A percentile compares a stretch with the other conserved stretches of the same genome.
These are phyloP conservation scores for Propithecus perrieri DNA, from an alignment of 2,797 vertebrate species.

Conservation along the genomic window DNA sequence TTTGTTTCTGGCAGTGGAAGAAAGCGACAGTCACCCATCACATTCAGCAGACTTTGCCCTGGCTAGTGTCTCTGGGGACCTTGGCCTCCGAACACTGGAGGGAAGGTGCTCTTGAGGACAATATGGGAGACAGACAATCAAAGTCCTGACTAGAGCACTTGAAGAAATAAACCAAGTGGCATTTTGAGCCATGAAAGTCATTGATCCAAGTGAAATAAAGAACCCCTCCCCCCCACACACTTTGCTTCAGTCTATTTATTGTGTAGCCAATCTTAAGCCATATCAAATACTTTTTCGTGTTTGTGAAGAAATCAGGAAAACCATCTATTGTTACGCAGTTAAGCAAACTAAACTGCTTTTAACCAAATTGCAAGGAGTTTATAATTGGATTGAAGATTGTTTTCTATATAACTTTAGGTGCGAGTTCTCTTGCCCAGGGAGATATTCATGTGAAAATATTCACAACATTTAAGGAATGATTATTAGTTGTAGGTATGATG, in stretches of 20 bases:
- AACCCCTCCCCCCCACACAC: background rate
- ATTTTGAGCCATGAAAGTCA: background rate
- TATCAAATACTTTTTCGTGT: background rate
- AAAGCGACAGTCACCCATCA: background rate
- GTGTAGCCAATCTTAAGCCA: background rate
- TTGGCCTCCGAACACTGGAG: background rate
- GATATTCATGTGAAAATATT: background rate
- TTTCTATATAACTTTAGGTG: background rate
- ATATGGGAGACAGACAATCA: background rate
- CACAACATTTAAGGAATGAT: background rate
- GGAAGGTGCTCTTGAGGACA: background rate
- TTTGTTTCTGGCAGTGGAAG: background rate
- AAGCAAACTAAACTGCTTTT: background rate
- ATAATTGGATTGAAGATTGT: background rate
- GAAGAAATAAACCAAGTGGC: background rate
- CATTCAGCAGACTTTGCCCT: background rate
- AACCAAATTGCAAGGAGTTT: background rate
- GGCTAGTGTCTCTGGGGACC: background rate
- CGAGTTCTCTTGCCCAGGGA: background rate
- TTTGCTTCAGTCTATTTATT: background rate
- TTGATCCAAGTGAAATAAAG: background rate
- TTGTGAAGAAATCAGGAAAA: slow-evolving; percentile 1
- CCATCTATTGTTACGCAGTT: background rate
- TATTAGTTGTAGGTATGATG: background rate
- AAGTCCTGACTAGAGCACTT: background rate